A percentile compares a stretch with the other conserved stretches of the same genome.
These are phyloP conservation scores for Galerucella calmariensis DNA, from an alignment of 2,888 invertebrate genomes.

Conservation along the genomic window DNA sequence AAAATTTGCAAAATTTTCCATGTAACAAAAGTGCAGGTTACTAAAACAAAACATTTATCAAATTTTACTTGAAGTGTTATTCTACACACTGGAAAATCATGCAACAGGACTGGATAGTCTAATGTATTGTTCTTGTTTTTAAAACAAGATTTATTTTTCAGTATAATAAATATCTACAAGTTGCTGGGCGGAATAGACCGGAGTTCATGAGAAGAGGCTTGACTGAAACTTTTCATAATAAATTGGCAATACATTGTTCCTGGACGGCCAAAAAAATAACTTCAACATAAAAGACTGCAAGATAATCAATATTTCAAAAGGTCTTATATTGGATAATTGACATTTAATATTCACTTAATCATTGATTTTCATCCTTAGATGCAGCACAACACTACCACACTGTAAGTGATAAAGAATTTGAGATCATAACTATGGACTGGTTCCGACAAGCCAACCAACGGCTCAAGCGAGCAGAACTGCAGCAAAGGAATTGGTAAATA, in stretches of 20 bases:
- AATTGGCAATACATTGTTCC: background rate
- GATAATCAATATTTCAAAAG: background rate
- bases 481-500: no score
- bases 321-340: no score
- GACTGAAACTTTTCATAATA: background rate
- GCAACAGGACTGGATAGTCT: no score
- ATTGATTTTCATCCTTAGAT: no score
- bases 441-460: background rate
- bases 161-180: no score
- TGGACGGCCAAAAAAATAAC: background rate
- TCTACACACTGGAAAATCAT: background rate
- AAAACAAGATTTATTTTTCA: no score
- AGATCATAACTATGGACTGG: background rate
- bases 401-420: background rate
- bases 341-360: no score
- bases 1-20: background rate
- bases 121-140: no score
- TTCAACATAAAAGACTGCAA: background rate
- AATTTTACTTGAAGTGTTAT: background rate
- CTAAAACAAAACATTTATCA: background rate
- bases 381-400: background rate
- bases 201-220: background rate
- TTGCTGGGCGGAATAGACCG: no score
- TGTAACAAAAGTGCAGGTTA: background rate
- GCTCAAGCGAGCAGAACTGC: background rate